Conservation (phyloP, 2,888 invertebrate species). For the Idaea aversata region DNA sequence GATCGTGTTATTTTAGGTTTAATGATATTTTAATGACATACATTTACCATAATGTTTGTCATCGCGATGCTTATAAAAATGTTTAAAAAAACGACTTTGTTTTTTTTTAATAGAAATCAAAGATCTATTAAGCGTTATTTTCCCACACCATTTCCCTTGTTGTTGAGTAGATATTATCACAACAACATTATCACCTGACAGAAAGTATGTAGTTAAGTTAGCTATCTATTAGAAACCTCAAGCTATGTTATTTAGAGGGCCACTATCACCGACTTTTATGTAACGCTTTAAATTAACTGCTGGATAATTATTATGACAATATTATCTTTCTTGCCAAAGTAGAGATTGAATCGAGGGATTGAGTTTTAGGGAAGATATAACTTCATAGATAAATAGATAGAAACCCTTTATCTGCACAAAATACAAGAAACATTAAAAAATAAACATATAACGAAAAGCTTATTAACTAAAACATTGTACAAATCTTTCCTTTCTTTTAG, state of each 20-base stretch:
- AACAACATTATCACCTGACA: not conserved
- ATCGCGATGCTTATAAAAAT: not conserved
- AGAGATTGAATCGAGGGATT: no score
- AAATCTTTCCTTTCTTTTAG: no score
- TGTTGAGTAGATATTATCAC: not conserved
- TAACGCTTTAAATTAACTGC: not conserved
- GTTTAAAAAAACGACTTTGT: not conserved
- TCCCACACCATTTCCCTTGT: no score
- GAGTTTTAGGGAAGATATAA: no score
- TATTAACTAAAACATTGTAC: no score
- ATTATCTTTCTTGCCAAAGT: no score
- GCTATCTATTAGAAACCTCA: not conserved
- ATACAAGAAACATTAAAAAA: no score
- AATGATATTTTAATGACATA: constrained; percentile 1
- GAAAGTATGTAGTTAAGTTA: not conserved
- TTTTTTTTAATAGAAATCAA: no score
- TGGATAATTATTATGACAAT: not conserved
- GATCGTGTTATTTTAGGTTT: not conserved
- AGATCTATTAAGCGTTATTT: no score
- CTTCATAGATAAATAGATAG: no score
- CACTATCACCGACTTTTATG: not conserved
- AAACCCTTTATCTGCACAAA: no score
- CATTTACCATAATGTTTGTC: not conserved
- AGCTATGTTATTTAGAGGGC: not conserved
- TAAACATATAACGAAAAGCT: no score